These are phyloP conservation scores for Cercopithecus diana DNA, from an alignment of 2,797 vertebrate species.

Conservation along the genomic window DNA sequence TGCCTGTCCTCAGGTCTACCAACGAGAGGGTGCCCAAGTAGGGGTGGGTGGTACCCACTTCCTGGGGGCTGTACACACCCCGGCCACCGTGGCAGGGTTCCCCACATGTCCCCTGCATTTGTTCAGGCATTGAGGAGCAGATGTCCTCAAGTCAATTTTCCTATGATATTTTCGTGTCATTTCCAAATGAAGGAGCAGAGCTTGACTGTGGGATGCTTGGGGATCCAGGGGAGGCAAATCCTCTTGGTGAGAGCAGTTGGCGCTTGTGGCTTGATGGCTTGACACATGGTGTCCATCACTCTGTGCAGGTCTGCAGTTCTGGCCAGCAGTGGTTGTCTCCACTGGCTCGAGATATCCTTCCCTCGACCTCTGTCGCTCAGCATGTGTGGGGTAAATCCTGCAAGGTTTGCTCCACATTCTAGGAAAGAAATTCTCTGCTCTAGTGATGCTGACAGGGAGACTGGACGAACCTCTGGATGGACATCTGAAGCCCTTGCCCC, in stretches of 20 bases:
- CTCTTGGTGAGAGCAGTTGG: too few relatives aligned
- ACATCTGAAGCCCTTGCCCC: not conserved
- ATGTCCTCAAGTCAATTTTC: not conserved
- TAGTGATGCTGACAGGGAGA: too few relatives aligned
- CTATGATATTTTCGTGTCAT: not conserved
- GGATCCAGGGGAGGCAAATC: too few relatives aligned
- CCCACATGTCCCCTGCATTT: not conserved
- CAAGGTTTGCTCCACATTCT: not conserved
- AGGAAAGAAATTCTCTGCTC: not conserved
- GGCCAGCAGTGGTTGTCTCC: fast-evolving
- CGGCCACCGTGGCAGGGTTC: fast-evolving
- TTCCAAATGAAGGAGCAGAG: not conserved
- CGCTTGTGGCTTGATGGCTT: fast-evolving
- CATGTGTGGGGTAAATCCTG: not conserved
- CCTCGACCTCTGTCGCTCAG: not conserved
- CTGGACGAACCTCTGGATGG: not conserved
- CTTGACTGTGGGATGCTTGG: not conserved
- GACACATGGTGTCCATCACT: fast-evolving
- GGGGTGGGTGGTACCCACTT: not conserved
- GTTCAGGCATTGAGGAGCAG: not conserved
- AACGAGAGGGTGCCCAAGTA: not conserved
- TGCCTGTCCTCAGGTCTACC: not conserved
- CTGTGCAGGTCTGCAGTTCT: not conserved
- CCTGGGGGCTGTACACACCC: not conserved
- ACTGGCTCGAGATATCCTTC: not conserved